Evolutionary conservation across 2,888 invertebrate species (phyloP), one percentile per base, ranked within the genome.

Genomic region (Drosophila bunnanda): DNA sequence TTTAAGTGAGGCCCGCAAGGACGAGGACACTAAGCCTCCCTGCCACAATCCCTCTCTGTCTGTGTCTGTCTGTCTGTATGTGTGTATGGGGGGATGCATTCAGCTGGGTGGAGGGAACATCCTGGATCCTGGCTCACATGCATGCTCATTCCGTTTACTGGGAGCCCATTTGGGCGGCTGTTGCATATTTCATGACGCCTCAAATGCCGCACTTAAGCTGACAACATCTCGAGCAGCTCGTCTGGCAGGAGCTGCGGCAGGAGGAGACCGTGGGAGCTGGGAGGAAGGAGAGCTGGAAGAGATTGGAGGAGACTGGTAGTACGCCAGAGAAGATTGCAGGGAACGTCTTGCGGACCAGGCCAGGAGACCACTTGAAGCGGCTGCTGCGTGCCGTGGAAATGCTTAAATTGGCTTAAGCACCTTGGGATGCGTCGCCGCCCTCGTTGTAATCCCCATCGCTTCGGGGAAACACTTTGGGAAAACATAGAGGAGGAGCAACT

Each of bases 181-280:
- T 74, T 83, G 84, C 84, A 87, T 83, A 77, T 84, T 80, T 84
- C 71, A 87, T 77, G 70, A 72, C 75, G 66, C 60, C 64, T 68
- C 78, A 72, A 80, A 76, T 84, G 69, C 70, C 61, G 58, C 78
- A 79, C 75, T 80, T 79, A 70, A 79, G 75, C 64, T 69, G 79
- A 78, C 75, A 60, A 75, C 76, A 78, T 62, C 78, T 73, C 61
- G 41, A 48, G 62, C 71, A 22, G 38, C 15, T 13, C 38, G 22
- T n/a, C 25, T 36, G 57, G 12, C 38, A 17, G 38, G n/a, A 38
- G 38, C 38, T 9, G 39, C 1, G 10, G n/a, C 32, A 34, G 13
- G 5, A 28, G 30, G 32, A 32, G 34, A 17, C 2, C 2, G 30
- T 5, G 1, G 10, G n/a, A 10, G 46, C n/a, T 9, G 15, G 25